phyloP scores from a whole-genome alignment of 92 coral and sea anemone species.

The Montipora capitata region DNA sequence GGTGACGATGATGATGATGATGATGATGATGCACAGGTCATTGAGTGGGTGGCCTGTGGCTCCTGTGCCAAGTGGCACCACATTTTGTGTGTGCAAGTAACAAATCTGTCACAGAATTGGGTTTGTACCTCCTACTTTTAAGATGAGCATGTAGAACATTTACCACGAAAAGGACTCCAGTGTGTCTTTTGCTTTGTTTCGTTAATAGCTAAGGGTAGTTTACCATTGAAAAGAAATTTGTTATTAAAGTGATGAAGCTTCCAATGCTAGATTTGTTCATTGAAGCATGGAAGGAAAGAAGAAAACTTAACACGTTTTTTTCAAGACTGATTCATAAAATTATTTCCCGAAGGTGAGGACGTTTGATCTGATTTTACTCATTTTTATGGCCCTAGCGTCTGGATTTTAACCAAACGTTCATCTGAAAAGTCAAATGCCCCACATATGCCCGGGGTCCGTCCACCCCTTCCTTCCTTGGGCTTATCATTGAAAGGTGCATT shows the following conservation, averaged over 20 bases:
- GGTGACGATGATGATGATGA: not conserved
- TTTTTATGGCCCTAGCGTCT: too few relatives aligned
- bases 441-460: too few relatives aligned
- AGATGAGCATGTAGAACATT: not conserved
- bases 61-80: constrained; percentile 38
- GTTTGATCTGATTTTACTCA: too few relatives aligned
- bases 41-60: constrained; percentile 23
- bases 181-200: too few relatives aligned
- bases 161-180: too few relatives aligned
- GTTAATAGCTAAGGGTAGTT: not conserved
- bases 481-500: too few relatives aligned
- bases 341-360: too few relatives aligned
- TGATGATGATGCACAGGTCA: not conserved
- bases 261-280: constrained; percentile 9
- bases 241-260: too few relatives aligned
- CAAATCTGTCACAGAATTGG: constrained; percentile 3
- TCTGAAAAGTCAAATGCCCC: too few relatives aligned
- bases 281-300: not conserved
- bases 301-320: too few relatives aligned
- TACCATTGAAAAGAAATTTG: not conserved
- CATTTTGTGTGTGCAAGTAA: constrained; percentile 9
- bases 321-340: not conserved
- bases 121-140: constrained; percentile 28
- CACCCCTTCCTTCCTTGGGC: too few relatives aligned
- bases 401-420: too few relatives aligned